Evolutionary conservation across 2,888 invertebrate genomes (phyloP), one percentile per base, ranked within the genome.

Genomic region (Palloptera scutellata): DNA sequence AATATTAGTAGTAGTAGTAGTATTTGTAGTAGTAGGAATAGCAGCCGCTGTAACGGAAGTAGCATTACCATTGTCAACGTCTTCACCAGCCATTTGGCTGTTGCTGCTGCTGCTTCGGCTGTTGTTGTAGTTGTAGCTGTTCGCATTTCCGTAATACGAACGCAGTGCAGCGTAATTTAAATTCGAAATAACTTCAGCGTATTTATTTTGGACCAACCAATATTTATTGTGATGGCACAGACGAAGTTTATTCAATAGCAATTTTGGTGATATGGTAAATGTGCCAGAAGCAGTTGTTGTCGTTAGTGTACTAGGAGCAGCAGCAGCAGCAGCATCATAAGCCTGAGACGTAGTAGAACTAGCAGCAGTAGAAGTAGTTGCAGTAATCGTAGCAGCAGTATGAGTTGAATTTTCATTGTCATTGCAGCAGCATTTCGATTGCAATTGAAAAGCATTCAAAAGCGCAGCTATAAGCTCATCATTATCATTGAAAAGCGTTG

Each of bases 161-260:
- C 79, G 83, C 67, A 85, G 73, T 61, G 78, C 77, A 74, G 80
- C 77, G 78, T 81, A 84, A 81, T 84, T 80, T 76, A 85, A 82
- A 80, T 83, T 85, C 71, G 84, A 82, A 78, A 85, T 82, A 79
- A 85, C 83, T 78, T 85, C 85, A 72, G 83, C 81, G 77, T 84
- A 85, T 83, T 85, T 85, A 83, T 84, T 85, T 78, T 85, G 85
- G 75, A 85, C 85, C 77, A 85, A 79, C 85, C 85, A 85, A 81
- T 85, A 85, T 82, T 84, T 85, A 80, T 85, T 85, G 77, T 84
- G 80, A 76, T 81, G 79, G 75, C 83, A 85, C 69, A 83, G 79
- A 72, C 83, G 82, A 78, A 84, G 82, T 83, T 84, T 82, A 77
- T 76, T 81, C 78, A 85, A 79, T 72, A 84, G 81, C 77, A 84